A percentile compares a stretch with the other conserved stretches of the same genome.
Evolutionary conservation across 2,113 vertebrate species (phyloP).

Genomic region (Rhadina sibilatrix): DNA sequence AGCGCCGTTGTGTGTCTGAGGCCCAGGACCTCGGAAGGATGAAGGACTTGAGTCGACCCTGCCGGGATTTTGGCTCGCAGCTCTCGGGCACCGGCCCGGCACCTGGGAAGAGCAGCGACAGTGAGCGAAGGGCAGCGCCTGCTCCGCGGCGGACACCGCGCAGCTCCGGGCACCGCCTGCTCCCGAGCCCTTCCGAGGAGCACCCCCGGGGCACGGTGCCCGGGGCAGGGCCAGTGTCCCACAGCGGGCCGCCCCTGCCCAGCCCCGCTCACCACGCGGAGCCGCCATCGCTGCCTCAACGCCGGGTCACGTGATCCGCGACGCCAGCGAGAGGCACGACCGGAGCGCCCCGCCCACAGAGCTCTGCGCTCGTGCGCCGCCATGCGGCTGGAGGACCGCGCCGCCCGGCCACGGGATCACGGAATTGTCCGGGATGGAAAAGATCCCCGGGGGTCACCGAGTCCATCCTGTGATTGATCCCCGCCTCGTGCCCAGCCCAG

Average conservation of each 20-base stretch:
- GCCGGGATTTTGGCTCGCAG: neutral
- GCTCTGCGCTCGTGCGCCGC: neutral
- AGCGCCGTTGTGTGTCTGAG: neutral
- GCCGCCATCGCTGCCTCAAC: neutral
- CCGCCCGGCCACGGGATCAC: rapidly evolving
- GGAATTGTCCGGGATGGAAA: rapidly evolving
- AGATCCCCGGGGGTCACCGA: neutral
- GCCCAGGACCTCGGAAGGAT: neutral
- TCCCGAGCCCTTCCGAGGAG: neutral
- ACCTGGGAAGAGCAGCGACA: neutral
- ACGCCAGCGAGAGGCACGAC: rapidly evolving
- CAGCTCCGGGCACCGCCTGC: neutral
- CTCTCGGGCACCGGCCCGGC: neutral
- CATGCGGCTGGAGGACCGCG: neutral
- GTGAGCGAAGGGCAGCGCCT: neutral
- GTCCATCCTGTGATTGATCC: rapidly evolving
- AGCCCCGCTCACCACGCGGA: neutral
- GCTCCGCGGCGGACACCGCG: neutral
- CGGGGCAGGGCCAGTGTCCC: neutral
- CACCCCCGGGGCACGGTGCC: too few relatives aligned
- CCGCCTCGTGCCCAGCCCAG: rapidly evolving
- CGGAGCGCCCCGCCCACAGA: neutral
- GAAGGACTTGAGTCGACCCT: neutral
- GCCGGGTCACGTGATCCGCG: neutral
- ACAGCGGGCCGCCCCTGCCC: rapidly evolving